A percentile compares a stretch with the other conserved stretches of the same genome.
These are phyloP conservation scores for Lemur catta DNA, from an alignment of 2,797 vertebrate species.

Conservation along the genomic window DNA sequence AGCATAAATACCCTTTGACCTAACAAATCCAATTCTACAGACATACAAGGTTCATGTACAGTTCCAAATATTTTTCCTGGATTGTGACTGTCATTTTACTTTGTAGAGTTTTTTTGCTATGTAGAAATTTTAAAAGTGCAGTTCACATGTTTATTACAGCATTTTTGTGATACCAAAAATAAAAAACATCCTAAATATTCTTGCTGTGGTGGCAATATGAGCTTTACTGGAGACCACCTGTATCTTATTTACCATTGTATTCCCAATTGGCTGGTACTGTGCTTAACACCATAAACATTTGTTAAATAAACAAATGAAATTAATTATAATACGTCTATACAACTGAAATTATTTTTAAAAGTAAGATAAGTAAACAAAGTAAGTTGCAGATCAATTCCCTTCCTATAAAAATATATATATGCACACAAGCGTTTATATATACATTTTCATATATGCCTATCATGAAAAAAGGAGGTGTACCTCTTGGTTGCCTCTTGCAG, in stretches of 20 bases:
- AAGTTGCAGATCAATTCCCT: neutral
- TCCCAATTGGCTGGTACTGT: neutral
- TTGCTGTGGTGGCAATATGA: neutral
- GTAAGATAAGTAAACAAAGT: neutral
- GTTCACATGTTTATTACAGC: neutral
- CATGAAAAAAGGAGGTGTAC: neutral
- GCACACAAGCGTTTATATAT: neutral
- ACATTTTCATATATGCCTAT: neutral
- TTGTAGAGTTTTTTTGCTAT: neutral
- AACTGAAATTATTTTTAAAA: slow-evolving; percentile 18
- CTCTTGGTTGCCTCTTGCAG: neutral
- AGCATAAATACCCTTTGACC: slow-evolving; percentile 19
- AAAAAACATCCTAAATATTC: neutral
- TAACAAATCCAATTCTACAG: neutral
- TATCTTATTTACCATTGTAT: neutral
- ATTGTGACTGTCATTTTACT: neutral
- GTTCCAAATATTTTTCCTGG: neutral
- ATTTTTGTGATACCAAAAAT: slow-evolving; percentile 1
- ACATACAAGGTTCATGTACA: neutral
- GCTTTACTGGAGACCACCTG: neutral
- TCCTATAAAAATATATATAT: neutral
- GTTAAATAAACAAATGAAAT: neutral
- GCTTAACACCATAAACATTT: neutral
- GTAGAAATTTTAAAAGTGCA: neutral
- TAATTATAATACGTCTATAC: neutral